Evolutionary conservation across 2,113 vertebrate species (phyloP).

Genomic region (Sterna hirundo): DNA sequence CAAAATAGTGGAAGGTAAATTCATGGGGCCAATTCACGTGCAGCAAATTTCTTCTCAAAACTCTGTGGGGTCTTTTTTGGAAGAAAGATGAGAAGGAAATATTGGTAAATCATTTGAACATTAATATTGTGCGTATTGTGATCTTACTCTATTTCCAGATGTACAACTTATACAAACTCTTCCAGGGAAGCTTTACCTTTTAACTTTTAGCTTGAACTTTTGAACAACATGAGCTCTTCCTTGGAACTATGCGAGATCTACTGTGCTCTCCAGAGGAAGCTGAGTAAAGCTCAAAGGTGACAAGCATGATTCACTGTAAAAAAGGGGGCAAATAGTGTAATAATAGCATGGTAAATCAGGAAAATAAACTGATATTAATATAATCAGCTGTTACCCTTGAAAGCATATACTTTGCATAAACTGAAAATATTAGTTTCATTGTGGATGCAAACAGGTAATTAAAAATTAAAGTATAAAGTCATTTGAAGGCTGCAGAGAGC

Average conservation of each 20-base stretch:
- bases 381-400: background rate
- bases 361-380: background rate
- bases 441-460: background rate
- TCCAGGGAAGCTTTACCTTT: background rate
- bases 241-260: background rate
- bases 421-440: background rate
- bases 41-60: background rate
- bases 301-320: background rate
- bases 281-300: background rate
- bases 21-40: background rate
- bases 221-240: background rate
- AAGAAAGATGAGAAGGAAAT: background rate
- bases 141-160: background rate
- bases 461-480: background rate
- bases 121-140: background rate
- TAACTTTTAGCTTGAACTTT: background rate
- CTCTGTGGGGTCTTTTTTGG: background rate
- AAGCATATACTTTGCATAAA: background rate
- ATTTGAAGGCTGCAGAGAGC: background rate
- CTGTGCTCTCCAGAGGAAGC: background rate
- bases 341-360: background rate
- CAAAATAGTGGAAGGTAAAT: background rate
- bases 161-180: background rate
- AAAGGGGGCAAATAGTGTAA: background rate
- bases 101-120: background rate